phyloP scores from a whole-genome alignment of 2,113 vertebrate species.

The Candoia aspera region DNA sequence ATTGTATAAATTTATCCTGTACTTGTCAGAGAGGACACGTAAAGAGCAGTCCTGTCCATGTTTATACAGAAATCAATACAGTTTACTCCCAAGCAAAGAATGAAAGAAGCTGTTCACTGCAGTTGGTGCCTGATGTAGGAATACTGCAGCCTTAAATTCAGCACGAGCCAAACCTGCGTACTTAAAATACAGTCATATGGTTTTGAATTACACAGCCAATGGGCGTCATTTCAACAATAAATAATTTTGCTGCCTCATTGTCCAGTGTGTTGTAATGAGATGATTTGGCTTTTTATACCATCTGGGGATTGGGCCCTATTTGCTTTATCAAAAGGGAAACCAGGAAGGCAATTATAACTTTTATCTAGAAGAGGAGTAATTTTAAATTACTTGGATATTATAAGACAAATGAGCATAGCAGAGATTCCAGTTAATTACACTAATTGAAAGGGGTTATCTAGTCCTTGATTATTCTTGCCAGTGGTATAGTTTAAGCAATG shows the following conservation, averaged over 20 bases:
- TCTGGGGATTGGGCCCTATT: background rate
- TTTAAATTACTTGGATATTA: conserved; percentile 34
- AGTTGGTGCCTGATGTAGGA: background rate
- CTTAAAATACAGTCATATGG: background rate
- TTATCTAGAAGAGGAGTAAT: conserved; percentile 12
- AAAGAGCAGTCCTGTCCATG: background rate
- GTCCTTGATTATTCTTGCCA: conserved; percentile 21
- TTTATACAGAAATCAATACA: background rate
- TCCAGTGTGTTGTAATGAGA: background rate
- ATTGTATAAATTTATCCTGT: background rate
- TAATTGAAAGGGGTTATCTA: conserved; percentile 32
- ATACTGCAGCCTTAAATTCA: background rate
- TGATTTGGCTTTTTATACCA: background rate
- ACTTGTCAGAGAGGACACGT: background rate
- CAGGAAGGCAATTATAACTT: conserved; percentile 14
- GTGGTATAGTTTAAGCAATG: background rate
- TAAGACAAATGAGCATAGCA: conserved; percentile 20
- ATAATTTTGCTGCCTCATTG: background rate
- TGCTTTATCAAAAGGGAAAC: conserved; percentile 1
- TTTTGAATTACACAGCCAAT: background rate
- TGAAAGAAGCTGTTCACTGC: background rate
- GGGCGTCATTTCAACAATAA: background rate
- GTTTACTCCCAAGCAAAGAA: background rate
- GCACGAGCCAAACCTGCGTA: background rate
- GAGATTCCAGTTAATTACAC: conserved; percentile 28